Evolutionary conservation across 2,888 invertebrate genomes (phyloP), one percentile per base, ranked within the genome.

Genomic region (Disparrhopalites patrizii): DNA sequence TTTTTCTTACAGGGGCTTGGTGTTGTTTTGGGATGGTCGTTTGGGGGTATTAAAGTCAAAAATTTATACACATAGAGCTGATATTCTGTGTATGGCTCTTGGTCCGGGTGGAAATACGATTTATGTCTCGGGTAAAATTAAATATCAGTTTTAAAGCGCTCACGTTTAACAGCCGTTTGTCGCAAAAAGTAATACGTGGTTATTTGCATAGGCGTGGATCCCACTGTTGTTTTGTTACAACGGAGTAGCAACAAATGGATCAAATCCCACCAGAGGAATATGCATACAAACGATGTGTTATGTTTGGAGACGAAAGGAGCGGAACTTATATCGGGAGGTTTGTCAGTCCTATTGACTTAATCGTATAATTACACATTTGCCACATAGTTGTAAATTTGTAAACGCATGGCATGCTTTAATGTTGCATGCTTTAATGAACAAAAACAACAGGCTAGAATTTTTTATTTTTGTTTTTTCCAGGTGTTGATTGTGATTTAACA

Each of bases 251-350:
- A 82, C n/a, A 85, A 85, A 69, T 95, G 95, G 95, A 87, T 93
- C 0, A 89, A 88, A 77, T 87, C 88, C 74, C 83, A 89, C 7
- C 88, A 91, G 72, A 84, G 90, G 67, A 84, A 85, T 76, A 85
- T 91, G 57, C 95, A 96, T 79, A 87, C 87, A 55, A 93, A 96
- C 78, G 94, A 94, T 80, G 91, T 96, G 0, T 85, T 89, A 75
- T 85, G 87, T 0, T 79, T 95, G 58, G 81, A 85, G 1, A 81
- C 87, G 40, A 81, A 84, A 57, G 84, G 83, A 10, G 82, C 85
- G 4, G 85, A 84, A 76, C 81, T 94, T 20, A 85, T 89, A 74
- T 92, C 93, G 0, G 91, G 87, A 67, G 94, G 82, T 82, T 74
- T 56, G 76, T 57, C 47, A 10, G 18, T 31, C 5, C 3, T 4